Conservation (phyloP, 1,140 invertebrate genomes). For the Tetramorium alpestre region DNA sequence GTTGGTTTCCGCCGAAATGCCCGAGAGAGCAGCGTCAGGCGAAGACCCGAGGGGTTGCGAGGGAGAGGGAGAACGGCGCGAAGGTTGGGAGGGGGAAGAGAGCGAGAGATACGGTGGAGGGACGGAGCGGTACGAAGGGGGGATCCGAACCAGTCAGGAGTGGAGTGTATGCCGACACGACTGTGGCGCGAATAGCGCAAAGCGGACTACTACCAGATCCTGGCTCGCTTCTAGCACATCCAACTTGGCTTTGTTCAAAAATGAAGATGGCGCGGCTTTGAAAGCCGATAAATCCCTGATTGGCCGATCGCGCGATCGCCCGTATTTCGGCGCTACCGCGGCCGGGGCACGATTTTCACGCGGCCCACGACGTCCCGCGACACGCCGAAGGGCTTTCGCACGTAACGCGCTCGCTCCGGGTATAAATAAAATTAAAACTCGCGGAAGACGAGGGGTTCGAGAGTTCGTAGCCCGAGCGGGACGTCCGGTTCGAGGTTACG, state of each 20-base stretch:
- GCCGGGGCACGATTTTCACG: constrained; percentile 46
- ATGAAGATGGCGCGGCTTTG: constrained; percentile 93
- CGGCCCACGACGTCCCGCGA: constrained; percentile 43
- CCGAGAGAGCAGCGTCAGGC: constrained; percentile 82
- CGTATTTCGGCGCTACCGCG: constrained; percentile 23
- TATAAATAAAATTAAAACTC: constrained; percentile 77
- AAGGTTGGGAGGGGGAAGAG: not conserved
- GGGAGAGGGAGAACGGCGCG: not conserved
- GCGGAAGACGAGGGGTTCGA: constrained; percentile 86
- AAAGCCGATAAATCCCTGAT: constrained; percentile 87
- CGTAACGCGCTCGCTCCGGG: constrained; percentile 39
- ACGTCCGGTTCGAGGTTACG: constrained; percentile 83
- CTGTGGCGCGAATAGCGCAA: constrained; percentile 76
- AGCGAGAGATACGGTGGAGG: not conserved
- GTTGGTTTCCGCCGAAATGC: constrained; percentile 85
- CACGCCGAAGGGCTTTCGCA: constrained; percentile 45
- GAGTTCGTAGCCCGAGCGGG: constrained; percentile 81
- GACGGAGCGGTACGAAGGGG: constrained; percentile 40
- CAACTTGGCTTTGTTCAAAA: constrained; percentile 90
- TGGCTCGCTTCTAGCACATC: constrained; percentile 67
- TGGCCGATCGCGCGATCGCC: constrained; percentile 83
- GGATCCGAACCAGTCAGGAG: constrained; percentile 76
- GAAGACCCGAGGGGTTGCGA: constrained; percentile 73
- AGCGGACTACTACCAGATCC: constrained; percentile 73
- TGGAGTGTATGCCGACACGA: constrained; percentile 68